Percentiles rank a stretch among this genome's conserved stretches.
Conservation (phyloP, 2,113 vertebrate genomes). For the Ctenomys sociabilis region DNA sequence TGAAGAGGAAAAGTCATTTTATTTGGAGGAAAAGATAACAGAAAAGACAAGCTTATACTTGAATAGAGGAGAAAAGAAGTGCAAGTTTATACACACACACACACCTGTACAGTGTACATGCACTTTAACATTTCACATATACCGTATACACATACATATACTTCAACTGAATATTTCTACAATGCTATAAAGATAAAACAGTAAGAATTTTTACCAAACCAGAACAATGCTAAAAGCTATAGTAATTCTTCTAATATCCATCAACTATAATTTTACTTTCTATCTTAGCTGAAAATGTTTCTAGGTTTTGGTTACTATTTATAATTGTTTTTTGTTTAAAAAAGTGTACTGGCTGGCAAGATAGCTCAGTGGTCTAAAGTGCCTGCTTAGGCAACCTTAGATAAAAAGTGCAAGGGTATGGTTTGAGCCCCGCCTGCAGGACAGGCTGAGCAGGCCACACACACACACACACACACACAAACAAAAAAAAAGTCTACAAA, state of each 20-base stretch:
- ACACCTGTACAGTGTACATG: no score
- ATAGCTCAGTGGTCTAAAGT: no score
- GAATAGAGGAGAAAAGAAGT: background rate
- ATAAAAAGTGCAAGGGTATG: no score
- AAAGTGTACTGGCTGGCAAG: background rate
- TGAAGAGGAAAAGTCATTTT: background rate
- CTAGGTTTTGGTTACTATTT: constrained; percentile 49
- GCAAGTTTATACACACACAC: background rate
- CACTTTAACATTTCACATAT: background rate
- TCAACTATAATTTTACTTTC: constrained; percentile 2
- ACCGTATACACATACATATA: background rate
- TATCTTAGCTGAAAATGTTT: background rate
- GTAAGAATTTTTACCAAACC: constrained; percentile 29
- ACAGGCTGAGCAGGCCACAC: no score
- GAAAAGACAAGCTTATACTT: background rate
- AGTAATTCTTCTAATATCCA: background rate
- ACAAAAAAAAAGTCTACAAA: background rate
- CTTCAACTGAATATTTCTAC: background rate
- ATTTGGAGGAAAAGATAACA: background rate
- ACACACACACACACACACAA: no score
- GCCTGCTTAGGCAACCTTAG: no score
- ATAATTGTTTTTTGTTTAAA: background rate
- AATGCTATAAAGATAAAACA: background rate
- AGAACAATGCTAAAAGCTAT: constrained; percentile 35
- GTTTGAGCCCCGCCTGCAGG: no score